phyloP scores from a whole-genome alignment of 2,797 vertebrate species.

The Podarcis siculus region DNA sequence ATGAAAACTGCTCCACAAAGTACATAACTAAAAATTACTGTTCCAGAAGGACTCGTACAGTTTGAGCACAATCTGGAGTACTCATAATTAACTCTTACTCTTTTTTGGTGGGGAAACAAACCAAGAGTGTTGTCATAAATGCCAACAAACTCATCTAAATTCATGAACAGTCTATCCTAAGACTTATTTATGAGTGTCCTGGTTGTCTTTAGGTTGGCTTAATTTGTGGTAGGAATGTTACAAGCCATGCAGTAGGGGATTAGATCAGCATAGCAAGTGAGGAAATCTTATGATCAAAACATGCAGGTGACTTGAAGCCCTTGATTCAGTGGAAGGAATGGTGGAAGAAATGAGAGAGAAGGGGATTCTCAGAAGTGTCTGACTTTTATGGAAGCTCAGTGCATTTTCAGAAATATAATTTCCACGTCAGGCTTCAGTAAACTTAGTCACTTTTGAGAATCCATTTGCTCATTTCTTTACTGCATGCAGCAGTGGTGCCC shows the following conservation, averaged over 20 bases:
- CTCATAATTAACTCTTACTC: not conserved
- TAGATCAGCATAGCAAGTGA: not conserved
- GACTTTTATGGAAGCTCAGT: not conserved
- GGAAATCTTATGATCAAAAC: not conserved
- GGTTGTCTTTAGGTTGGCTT: not conserved
- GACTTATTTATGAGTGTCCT: not conserved
- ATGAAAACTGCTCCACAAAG: not conserved
- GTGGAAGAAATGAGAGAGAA: no score
- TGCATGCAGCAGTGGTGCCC: no score
- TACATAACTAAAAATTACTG: constrained; percentile 3
- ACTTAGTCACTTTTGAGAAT: no score
- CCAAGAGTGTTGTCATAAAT: not conserved
- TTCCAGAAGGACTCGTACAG: not conserved
- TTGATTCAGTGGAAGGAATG: not conserved
- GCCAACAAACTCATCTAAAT: not conserved
- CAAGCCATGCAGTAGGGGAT: not conserved
- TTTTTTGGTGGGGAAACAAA: not conserved
- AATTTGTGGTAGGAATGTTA: not conserved
- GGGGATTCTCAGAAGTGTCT: no score
- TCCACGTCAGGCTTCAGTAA: no score
- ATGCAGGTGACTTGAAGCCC: not conserved
- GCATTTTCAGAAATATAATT: no score
- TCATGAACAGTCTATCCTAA: not conserved
- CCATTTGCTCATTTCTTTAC: no score
- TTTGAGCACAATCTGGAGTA: not conserved